phyloP scores from a whole-genome alignment of 2,797 vertebrate genomes.

The Craterocephalus amniculus region DNA sequence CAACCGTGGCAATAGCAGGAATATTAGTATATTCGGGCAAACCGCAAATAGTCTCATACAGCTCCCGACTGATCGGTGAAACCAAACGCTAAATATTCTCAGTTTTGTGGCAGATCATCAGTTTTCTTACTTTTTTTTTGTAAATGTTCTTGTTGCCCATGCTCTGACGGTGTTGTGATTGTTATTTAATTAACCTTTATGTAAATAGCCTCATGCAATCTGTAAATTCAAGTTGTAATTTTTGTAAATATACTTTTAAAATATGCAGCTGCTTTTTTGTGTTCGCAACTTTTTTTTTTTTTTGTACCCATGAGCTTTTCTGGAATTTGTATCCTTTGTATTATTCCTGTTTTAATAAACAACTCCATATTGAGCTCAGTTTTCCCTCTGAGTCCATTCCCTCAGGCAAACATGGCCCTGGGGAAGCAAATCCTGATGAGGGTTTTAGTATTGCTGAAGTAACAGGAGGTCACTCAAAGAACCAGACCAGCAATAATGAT shows the following conservation, averaged over 20 bases:
- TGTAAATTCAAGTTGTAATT: slow-evolving; percentile 75
- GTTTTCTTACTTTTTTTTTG: slow-evolving; percentile 5
- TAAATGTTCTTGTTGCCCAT: slow-evolving; percentile 14
- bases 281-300: slow-evolving; percentile 47
- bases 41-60: slow-evolving; percentile 4
- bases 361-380: slow-evolving; percentile 32
- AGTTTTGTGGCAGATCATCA: slow-evolving; percentile 7
- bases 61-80: slow-evolving; percentile 11
- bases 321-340: slow-evolving; percentile 68
- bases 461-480: slow-evolving; percentile 38
- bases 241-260: slow-evolving; percentile 66
- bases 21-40: neutral
- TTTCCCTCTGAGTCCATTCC: too few species aligned
- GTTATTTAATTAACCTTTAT: slow-evolving; percentile 75
- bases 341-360: slow-evolving; percentile 79
- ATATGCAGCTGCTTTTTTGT: slow-evolving; percentile 79
- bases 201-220: slow-evolving; percentile 71
- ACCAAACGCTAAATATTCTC: slow-evolving; percentile 31
- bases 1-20: neutral
- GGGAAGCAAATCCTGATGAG: slow-evolving; percentile 48
- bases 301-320: slow-evolving; percentile 54
- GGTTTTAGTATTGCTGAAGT: slow-evolving; percentile 46
- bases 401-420: too few species aligned
- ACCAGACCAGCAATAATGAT: slow-evolving; percentile 30
- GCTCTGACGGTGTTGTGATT: slow-evolving; percentile 45